Evolutionary conservation across 2,888 invertebrate genomes (phyloP).

Genomic region (Onthophagus sagittarius): DNA sequence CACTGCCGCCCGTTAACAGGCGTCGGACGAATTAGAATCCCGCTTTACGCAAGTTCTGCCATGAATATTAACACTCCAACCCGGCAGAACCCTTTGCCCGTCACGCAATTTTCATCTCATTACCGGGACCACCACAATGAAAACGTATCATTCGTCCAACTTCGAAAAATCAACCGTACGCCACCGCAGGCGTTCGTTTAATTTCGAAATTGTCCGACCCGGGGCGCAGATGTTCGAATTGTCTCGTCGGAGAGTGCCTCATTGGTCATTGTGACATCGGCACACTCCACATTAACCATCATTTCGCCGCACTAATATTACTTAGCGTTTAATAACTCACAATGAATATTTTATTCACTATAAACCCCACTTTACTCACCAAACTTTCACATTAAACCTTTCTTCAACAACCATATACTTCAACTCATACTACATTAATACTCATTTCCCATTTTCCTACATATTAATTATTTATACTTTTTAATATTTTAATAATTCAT

Average conservation of each 20-base stretch:
- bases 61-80: background rate
- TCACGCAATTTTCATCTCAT: background rate
- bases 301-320: slow-evolving; percentile 9
- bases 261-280: slow-evolving; percentile 12
- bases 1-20: background rate
- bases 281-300: slow-evolving; percentile 4
- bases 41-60: background rate
- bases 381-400: no score
- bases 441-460: no score
- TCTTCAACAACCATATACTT: no score
- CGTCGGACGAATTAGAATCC: background rate
- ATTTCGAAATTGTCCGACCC: slow-evolving; percentile 7
- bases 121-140: background rate
- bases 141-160: background rate
- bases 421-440: no score
- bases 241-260: slow-evolving; percentile 6
- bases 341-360: background rate
- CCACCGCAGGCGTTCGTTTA: background rate
- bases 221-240: slow-evolving; percentile 8
- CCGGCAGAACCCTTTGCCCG: background rate
- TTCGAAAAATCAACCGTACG: background rate
- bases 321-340: background rate
- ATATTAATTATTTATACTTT: no score
- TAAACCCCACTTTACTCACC: background rate
- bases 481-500: no score